Evolutionary conservation across 2,797 vertebrate species (phyloP).

Genomic region (Falco cherrug): DNA sequence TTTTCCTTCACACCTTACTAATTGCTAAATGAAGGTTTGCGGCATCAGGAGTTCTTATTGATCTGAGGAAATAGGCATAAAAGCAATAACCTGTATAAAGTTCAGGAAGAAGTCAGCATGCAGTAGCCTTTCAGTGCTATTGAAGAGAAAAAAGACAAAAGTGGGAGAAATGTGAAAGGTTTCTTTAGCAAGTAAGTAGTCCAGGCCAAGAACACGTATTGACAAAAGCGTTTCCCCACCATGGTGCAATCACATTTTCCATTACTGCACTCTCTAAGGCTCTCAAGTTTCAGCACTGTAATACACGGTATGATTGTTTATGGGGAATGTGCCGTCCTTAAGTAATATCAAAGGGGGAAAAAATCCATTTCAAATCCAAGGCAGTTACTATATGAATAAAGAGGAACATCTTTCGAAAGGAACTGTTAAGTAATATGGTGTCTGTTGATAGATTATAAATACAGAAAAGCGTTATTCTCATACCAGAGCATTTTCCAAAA

Average conservation of each 20-base stretch:
- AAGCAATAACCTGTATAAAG: slow-evolving; percentile 37
- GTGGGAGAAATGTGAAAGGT: neutral
- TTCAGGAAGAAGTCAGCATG: neutral
- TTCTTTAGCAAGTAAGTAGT: slow-evolving; percentile 44
- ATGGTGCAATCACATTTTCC: slow-evolving; percentile 62
- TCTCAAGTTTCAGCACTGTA: slow-evolving; percentile 36
- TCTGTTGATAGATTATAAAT: slow-evolving; percentile 31
- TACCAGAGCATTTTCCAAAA: neutral
- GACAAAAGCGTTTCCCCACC: slow-evolving; percentile 57
- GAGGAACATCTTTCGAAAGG: neutral
- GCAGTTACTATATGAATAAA: neutral
- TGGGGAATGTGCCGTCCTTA: slow-evolving; percentile 10
- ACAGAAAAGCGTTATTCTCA: slow-evolving; percentile 1
- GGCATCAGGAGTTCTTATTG: neutral
- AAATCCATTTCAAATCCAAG: slow-evolving; percentile 39
- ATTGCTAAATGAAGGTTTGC: neutral
- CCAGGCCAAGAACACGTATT: slow-evolving; percentile 11
- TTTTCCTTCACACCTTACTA: neutral
- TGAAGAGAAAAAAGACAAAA: slow-evolving; percentile 39
- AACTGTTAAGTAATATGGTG: neutral
- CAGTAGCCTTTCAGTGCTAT: slow-evolving; percentile 34
- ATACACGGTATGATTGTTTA: slow-evolving; percentile 41
- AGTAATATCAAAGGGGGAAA: slow-evolving; percentile 12
- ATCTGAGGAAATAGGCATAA: slow-evolving; percentile 3
- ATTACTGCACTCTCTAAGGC: slow-evolving; percentile 50